These are phyloP conservation scores for Halcyon chelicuti DNA, from an alignment of 2,797 vertebrate species.

Conservation along the genomic window DNA sequence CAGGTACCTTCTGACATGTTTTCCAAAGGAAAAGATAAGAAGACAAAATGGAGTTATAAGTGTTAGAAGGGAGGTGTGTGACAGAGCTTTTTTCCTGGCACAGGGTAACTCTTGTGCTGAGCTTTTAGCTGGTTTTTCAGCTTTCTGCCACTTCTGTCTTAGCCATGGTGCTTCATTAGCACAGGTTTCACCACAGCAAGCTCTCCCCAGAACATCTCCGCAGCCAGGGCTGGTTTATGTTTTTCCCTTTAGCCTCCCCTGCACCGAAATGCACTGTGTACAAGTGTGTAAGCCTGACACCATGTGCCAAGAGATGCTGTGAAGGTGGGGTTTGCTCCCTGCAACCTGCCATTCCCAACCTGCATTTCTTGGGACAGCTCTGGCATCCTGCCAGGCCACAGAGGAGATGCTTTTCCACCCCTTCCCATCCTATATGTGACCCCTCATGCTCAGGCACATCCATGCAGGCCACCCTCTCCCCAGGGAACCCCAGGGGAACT, in stretches of 20 bases:
- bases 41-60: neutral
- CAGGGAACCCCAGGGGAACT: neutral
- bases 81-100: neutral
- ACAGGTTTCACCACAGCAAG: fast-evolving
- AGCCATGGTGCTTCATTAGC: neutral
- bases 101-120: neutral
- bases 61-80: neutral
- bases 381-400: fast-evolving
- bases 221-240: fast-evolving
- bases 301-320: fast-evolving
- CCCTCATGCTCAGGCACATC: fast-evolving
- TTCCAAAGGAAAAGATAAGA: neutral
- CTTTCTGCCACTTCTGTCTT: neutral
- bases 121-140: neutral
- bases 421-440: neutral
- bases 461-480: fast-evolving
- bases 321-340: neutral
- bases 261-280: fast-evolving
- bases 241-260: neutral
- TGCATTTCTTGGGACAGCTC: neutral
- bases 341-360: neutral
- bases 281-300: neutral
- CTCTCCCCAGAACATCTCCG: neutral
- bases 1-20: neutral
- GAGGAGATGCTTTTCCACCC: neutral